Conservation (phyloP, 2,888 invertebrate species). For the Tachina fera region DNA sequence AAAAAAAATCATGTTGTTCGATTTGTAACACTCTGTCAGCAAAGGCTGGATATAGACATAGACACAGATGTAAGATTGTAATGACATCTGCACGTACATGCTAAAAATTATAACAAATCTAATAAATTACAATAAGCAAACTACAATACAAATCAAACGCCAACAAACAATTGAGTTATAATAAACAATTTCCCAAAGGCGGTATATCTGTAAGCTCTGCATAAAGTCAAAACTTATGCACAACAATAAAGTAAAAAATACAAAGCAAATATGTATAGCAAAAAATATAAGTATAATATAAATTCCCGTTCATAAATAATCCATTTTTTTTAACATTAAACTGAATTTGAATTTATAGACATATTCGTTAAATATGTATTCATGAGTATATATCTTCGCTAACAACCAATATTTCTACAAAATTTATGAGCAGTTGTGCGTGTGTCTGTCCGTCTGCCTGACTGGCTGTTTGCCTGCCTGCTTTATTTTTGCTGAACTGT, state of each 20-base stretch:
- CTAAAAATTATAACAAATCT: conserved; percentile 79
- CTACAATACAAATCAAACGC: conserved; percentile 48
- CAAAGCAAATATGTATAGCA: conserved; percentile 1
- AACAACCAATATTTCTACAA: conserved; percentile 57
- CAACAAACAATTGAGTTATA: conserved; percentile 70
- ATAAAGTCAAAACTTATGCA: conserved; percentile 71
- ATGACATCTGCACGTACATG: conserved; percentile 75
- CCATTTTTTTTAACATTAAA: conserved; percentile 75
- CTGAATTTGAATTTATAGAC: conserved; percentile 61
- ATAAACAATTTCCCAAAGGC: conserved; percentile 79
- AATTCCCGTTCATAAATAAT: conserved; percentile 82
- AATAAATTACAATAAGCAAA: conserved; percentile 78
- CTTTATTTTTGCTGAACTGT: conserved; percentile 67
- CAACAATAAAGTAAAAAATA: conserved; percentile 70
- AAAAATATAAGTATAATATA: conserved; percentile 75
- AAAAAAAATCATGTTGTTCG: no score
- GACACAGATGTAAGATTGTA: conserved; percentile 7
- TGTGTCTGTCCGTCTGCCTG: conserved; percentile 7
- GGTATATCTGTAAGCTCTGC: conserved; percentile 69
- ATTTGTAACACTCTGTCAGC: no score
- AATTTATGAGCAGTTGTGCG: conserved; percentile 42
- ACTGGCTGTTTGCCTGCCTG: not conserved
- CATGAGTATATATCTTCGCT: conserved; percentile 61
- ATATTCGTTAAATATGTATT: conserved; percentile 62
- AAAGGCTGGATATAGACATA: not conserved